These are phyloP conservation scores for Drosophila kepulauana DNA, from an alignment of 1,140 invertebrate species.

Conservation along the genomic window DNA sequence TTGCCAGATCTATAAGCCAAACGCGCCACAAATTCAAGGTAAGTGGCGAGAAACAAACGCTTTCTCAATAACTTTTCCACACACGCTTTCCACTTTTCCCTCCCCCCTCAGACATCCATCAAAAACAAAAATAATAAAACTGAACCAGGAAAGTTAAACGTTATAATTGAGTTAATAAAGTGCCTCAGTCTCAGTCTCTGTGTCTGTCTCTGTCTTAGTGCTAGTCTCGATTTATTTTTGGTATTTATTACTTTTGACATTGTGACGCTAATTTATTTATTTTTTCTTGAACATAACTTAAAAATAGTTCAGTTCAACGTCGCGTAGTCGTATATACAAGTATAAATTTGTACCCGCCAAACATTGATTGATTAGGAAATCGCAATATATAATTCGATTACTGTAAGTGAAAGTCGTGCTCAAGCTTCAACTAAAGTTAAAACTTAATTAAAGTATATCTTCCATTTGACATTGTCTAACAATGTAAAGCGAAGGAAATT, in stretches of 20 bases:
- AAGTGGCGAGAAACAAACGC: conserved; percentile 29
- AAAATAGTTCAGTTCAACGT: conserved; percentile 61
- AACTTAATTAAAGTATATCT: too few species aligned
- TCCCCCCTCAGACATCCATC: too few species aligned
- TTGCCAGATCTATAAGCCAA: conserved; percentile 85
- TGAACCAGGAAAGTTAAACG: conserved; percentile 48
- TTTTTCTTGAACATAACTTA: conserved; percentile 52
- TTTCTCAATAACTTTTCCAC: not conserved
- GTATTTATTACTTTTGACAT: conserved; percentile 68
- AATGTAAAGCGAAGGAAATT: too few species aligned
- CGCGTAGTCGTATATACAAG: not conserved
- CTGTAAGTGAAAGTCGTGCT: too few species aligned
- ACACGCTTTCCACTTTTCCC: not conserved
- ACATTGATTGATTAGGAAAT: not conserved
- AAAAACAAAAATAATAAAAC: too few species aligned
- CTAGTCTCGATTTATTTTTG: conserved; percentile 61
- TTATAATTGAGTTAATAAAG: conserved; percentile 79
- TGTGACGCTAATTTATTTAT: conserved; percentile 69
- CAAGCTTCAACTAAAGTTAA: too few species aligned
- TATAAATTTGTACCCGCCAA: not conserved
- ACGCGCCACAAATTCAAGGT: conserved; percentile 85
- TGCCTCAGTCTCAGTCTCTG: conserved; percentile 18
- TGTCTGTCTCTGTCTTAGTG: too few species aligned
- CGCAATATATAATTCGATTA: too few species aligned
- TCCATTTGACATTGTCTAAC: too few species aligned